Evolutionary conservation across 2,888 invertebrate genomes (phyloP).

Genomic region (Galeruca laticollis): DNA sequence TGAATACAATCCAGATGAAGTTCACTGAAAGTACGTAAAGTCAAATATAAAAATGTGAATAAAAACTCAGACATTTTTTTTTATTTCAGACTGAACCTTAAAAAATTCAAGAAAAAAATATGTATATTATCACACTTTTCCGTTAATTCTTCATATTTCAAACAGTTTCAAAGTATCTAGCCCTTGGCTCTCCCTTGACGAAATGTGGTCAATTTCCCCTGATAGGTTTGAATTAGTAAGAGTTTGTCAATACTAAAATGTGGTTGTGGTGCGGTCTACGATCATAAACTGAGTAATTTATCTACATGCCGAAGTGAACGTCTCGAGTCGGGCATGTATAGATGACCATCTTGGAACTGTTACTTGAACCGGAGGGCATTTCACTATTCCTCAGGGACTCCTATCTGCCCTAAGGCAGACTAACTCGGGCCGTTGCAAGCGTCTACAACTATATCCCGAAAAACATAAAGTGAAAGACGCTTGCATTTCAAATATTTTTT

Average conservation of each 20-base stretch:
- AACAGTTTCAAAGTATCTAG: background rate
- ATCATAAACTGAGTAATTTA: conserved; percentile 68
- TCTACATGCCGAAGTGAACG: conserved; percentile 62
- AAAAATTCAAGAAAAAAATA: no score
- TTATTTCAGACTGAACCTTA: no score
- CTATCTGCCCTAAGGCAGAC: conserved; percentile 31
- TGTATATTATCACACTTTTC: no score
- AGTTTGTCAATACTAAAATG: conserved; percentile 65
- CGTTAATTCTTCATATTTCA: background rate
- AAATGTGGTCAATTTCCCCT: conserved; percentile 13
- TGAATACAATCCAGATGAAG: no score
- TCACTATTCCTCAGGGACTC: conserved; percentile 53
- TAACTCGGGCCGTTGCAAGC: conserved; percentile 20
- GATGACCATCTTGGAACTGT: conserved; percentile 57
- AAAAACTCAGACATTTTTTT: no score
- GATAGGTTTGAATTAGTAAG: conserved; percentile 41
- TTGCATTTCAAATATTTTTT: conserved; percentile 22
- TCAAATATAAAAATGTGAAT: no score
- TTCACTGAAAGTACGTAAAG: no score
- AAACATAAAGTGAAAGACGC: conserved; percentile 30
- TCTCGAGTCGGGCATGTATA: conserved; percentile 58
- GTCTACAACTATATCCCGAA: conserved; percentile 29
- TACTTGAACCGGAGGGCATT: conserved; percentile 54
- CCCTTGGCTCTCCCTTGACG: background rate
- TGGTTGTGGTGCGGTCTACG: conserved; percentile 63